Base-by-base conservation (phyloP, 2,113 vertebrate species). In the Grallaria varia region DNA sequence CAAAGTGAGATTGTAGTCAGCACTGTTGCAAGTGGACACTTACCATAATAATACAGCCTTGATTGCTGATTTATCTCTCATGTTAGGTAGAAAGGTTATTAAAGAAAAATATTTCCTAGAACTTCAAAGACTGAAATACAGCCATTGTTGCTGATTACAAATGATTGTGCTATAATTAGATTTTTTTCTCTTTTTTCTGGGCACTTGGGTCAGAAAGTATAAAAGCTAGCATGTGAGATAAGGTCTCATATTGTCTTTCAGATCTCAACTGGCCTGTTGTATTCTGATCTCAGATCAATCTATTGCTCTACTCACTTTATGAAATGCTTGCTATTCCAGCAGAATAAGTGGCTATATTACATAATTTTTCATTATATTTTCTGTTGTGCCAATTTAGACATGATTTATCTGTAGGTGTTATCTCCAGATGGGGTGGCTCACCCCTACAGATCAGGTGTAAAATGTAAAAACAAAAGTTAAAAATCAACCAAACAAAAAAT, bases 401-500 rank as follows among this genome's bases (percentile, higher is more conserved):
- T 7, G 14, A 39, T 73, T 89, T 93, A 44, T 85, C 59, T 90
- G 84, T 79, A 66, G 74, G 62, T 17, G 58, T 85, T 88, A 47
- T 82, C 74, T 94, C 75, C 92, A 88, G 82, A 93, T 93, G 72
- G 84, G 56, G 90, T 59, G 23, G 45, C 42, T 96, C 69, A 95
- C 56, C 13, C 66, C 27, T 59, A 74, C 64, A 87, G 80, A 91
- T 91, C 82, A 94, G 55, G 47, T 93, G 71, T 56, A 79, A 95
- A 90, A 91, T 74, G 9, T 39, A 77, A 68, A 66, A 75, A 53
- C 30, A 47, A 55, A 84, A 60, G 18, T 63, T 55, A 15, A 58
- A 79, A 81, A 67, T 6, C 7, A 17, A 58, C 17, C 12, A 25
- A 68, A 50, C n/a, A 21, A 42, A 49, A 33, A 17, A 11, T 21